Percentiles rank a stretch among this genome's conserved stretches.
These are phyloP conservation scores for Bilobella aurantiaca DNA, from an alignment of 1,140 invertebrate genomes.

Conservation along the genomic window DNA sequence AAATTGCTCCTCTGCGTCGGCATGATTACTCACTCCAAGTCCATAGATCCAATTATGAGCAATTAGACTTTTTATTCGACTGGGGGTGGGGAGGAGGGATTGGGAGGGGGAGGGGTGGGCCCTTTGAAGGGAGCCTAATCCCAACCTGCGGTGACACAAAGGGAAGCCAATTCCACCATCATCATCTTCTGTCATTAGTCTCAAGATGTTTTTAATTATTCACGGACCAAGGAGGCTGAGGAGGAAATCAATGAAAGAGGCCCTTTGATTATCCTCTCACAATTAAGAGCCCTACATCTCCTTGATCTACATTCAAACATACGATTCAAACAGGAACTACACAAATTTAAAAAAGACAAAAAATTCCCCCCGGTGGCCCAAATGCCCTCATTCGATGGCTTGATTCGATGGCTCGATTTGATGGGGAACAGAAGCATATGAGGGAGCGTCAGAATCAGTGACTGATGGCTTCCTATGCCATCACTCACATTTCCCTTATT, in stretches of 20 bases:
- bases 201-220: slow-evolving; percentile 36
- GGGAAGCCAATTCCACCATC: slow-evolving; percentile 21
- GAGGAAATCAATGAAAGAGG: slow-evolving; percentile 34
- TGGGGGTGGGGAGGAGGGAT: slow-evolving; percentile 24
- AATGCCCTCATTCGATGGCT: too few relatives aligned
- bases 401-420: not conserved
- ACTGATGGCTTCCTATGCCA: slow-evolving; percentile 33
- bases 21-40: not conserved
- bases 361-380: too few relatives aligned
- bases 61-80: slow-evolving; percentile 33
- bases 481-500: slow-evolving; percentile 31
- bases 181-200: slow-evolving; percentile 18
- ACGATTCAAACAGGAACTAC: too few relatives aligned
- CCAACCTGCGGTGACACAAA: slow-evolving; percentile 19
- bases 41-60: slow-evolving; percentile 36
- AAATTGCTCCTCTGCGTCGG: not conserved
- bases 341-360: too few relatives aligned
- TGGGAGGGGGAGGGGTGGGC: slow-evolving; percentile 15
- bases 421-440: slow-evolving; percentile 15
- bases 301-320: too few relatives aligned
- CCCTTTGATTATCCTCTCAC: slow-evolving; percentile 34
- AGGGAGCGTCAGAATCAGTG: slow-evolving; percentile 23
- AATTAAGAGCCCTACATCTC: not conserved
- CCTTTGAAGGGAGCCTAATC: not conserved
- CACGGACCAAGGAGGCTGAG: slow-evolving; percentile 24